Conservation (phyloP, 2,888 invertebrate genomes). For the Anaspis maculata region DNA sequence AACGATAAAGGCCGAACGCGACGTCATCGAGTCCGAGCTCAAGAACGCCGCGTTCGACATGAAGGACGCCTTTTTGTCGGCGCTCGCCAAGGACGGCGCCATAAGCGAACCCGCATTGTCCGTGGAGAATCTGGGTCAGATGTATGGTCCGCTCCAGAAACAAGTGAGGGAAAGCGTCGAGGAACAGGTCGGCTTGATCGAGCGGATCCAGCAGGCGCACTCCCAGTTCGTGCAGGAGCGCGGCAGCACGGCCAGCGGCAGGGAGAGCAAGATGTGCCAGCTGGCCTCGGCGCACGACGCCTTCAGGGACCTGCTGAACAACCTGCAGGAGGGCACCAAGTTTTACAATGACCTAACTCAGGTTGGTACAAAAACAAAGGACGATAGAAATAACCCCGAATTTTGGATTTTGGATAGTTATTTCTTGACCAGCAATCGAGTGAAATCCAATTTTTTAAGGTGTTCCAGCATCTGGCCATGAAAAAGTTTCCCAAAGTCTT, state of each 20-base stretch:
- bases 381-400: too few species aligned
- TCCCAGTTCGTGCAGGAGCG: constrained; percentile 54
- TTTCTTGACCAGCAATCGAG: too few species aligned
- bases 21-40: constrained; percentile 79
- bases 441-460: too few species aligned
- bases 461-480: too few species aligned
- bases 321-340: constrained; percentile 92
- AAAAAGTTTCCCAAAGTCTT: too few species aligned
- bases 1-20: constrained; percentile 79
- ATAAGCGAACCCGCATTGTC: constrained; percentile 71
- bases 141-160: constrained; percentile 68
- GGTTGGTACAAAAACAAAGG: too few species aligned
- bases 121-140: constrained; percentile 61
- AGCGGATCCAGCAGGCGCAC: constrained; percentile 55
- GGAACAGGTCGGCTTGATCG: constrained; percentile 61
- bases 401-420: too few species aligned
- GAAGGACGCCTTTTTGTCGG: constrained; percentile 68
- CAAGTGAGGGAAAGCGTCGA: constrained; percentile 68
- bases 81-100: constrained; percentile 67
- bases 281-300: constrained; percentile 88
- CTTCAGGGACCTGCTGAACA: constrained; percentile 81
- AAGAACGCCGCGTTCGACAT: constrained; percentile 74
- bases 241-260: constrained; percentile 54
- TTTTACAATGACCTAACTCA: constrained; percentile 91
- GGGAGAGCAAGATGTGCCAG: constrained; percentile 75